These are phyloP conservation scores for Lycaon pictus DNA, from an alignment of 2,113 vertebrate species.

Conservation along the genomic window DNA sequence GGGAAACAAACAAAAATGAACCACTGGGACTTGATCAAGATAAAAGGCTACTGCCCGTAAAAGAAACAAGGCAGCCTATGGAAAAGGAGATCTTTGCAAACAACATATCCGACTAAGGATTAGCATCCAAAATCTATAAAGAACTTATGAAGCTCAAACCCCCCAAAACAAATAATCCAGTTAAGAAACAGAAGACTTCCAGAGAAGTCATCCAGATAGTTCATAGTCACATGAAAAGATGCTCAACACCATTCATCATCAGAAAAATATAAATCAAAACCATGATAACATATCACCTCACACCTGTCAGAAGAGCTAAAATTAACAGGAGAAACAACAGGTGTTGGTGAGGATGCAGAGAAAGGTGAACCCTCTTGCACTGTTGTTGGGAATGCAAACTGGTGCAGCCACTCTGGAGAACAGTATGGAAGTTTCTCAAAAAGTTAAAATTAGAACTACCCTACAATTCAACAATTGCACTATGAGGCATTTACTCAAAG, in stretches of 20 bases:
- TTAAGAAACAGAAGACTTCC: background rate
- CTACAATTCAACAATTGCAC: background rate
- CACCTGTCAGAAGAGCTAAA: background rate
- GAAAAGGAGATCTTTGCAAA: background rate
- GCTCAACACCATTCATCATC: background rate
- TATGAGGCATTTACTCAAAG: background rate
- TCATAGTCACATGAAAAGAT: background rate
- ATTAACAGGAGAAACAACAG: background rate
- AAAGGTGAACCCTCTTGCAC: background rate
- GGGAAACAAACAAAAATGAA: background rate
- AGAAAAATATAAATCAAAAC: background rate
- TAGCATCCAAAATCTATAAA: background rate
- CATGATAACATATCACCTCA: background rate
- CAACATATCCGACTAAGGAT: background rate
- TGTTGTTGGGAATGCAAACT: background rate
- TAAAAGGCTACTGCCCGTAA: background rate
- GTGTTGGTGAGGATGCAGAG: background rate
- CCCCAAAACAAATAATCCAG: background rate
- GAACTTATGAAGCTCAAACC: background rate
- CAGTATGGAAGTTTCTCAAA: background rate
- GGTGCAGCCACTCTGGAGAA: background rate
- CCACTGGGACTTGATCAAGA: background rate
- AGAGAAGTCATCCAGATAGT: background rate
- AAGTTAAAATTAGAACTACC: background rate
- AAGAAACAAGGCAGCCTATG: background rate